phyloP scores from a whole-genome alignment of 2,888 invertebrate genomes.

The Vesta saturnalis region DNA sequence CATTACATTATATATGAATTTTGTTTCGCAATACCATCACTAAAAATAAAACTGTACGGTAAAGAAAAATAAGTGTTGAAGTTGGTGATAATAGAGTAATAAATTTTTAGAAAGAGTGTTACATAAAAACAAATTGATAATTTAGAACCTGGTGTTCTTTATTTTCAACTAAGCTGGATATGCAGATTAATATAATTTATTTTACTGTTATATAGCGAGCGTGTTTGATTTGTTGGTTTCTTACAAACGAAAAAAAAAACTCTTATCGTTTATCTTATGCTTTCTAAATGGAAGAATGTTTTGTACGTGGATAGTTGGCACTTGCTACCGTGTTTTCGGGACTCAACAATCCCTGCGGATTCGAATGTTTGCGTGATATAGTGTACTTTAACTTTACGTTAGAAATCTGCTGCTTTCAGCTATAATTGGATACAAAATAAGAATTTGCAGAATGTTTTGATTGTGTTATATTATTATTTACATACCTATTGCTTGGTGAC shows the following conservation, averaged over 20 bases:
- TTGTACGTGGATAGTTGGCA: not conserved
- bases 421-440: too few species aligned
- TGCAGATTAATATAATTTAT: not conserved
- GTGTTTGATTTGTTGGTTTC: not conserved
- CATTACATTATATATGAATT: too few species aligned
- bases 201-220: not conserved
- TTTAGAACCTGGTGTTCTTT: not conserved
- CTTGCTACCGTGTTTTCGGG: not conserved
- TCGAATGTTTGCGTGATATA: too few species aligned
- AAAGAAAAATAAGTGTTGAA: not conserved
- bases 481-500: too few species aligned
- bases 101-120: not conserved
- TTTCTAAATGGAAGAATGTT: not conserved
- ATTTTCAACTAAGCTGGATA: not conserved
- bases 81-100: not conserved
- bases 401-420: too few species aligned
- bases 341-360: too few species aligned
- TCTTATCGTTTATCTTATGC: not conserved
- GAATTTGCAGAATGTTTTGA: too few species aligned
- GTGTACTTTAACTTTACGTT: too few species aligned
- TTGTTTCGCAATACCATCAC: not conserved
- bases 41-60: not conserved
- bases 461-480: too few species aligned
- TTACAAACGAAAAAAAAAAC: not conserved
- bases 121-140: conserved; percentile 1